phyloP scores from a whole-genome alignment of 2,888 invertebrate species.

The Elysia crispata region DNA sequence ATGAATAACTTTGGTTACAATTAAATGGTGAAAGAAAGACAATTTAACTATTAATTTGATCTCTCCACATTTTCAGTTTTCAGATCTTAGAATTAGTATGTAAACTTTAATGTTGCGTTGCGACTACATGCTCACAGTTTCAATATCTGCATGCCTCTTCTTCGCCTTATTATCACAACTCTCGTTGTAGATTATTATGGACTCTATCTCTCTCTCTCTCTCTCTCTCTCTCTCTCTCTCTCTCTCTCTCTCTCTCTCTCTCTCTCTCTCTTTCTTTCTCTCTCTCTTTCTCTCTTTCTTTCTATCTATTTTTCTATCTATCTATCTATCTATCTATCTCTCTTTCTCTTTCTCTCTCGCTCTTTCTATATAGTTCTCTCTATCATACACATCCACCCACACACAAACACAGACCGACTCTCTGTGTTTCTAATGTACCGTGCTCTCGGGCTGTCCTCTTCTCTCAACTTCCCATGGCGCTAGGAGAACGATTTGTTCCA shows the following conservation, averaged over 20 bases:
- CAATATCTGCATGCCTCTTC: neutral
- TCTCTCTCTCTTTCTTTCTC: neutral
- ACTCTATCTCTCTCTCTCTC: no score
- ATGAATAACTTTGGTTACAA: no score
- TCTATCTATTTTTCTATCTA: neutral
- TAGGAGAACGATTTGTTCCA: no score
- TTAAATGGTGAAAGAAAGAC: no score
- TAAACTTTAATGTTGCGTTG: neutral
- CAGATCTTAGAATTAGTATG: neutral
- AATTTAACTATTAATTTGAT: no score
- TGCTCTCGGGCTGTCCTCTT: no score
- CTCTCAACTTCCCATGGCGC: constrained; percentile 10
- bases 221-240: neutral
- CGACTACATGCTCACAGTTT: neutral
- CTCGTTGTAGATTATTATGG: no score
- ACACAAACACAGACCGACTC: no score
- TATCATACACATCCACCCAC: neutral
- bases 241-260: neutral
- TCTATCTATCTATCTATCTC: neutral
- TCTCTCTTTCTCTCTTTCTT: constrained; percentile 13
- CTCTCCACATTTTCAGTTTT: constrained; percentile 1
- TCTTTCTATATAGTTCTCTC: neutral
- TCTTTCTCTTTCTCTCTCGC: constrained; percentile 13
- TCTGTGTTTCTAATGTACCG: no score
- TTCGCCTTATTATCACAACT: neutral